Conservation (phyloP, 2,113 vertebrate genomes). For the Telmatochromis sp. region DNA sequence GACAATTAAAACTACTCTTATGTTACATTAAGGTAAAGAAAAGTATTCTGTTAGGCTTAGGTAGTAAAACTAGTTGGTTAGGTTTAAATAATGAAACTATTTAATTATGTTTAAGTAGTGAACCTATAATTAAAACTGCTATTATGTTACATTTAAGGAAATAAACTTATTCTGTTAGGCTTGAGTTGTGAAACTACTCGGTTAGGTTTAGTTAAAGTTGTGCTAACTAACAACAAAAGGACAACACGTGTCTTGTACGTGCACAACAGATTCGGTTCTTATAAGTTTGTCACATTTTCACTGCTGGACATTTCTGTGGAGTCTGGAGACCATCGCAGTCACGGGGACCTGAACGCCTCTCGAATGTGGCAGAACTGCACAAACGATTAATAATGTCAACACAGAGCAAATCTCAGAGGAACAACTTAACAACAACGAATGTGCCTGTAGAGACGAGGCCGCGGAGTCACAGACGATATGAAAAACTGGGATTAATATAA, state of each 20-base stretch:
- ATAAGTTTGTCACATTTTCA: not conserved
- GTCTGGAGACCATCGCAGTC: not conserved
- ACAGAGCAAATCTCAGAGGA: not conserved
- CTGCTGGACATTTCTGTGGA: not conserved
- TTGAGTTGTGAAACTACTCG: not conserved
- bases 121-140: not conserved
- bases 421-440: not conserved
- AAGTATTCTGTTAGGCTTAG: not conserved
- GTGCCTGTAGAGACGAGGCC: not conserved
- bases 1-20: not conserved
- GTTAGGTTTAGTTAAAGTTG: not conserved
- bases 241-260: not conserved
- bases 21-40: not conserved
- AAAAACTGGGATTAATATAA: fast-evolving
- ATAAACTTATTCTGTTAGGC: not conserved
- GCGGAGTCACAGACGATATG: not conserved
- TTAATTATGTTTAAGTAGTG: not conserved
- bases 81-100: not conserved
- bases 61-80: not conserved
- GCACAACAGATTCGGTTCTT: not conserved
- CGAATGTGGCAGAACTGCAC: not conserved
- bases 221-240: not conserved
- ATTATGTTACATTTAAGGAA: not conserved
- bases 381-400: not conserved
- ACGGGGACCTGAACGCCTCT: not conserved